phyloP scores from a whole-genome alignment of 2,113 vertebrate genomes.

The Tetrax tetrax region DNA sequence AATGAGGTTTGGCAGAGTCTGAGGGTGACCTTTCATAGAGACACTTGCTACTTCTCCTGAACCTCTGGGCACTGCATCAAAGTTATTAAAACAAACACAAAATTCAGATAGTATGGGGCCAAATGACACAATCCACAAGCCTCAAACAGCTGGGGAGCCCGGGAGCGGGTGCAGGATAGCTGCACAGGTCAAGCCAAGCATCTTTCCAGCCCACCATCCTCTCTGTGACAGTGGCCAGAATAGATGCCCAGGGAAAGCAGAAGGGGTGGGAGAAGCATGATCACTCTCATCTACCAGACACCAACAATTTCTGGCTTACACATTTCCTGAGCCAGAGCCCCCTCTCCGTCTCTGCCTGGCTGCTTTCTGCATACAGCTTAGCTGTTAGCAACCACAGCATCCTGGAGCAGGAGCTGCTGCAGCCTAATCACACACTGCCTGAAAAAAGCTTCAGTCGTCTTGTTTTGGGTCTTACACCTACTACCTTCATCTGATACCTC shows the following conservation, averaged over 20 bases:
- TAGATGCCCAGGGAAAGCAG: neutral
- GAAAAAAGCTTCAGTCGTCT: neutral
- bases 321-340: neutral
- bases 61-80: neutral
- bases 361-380: neutral
- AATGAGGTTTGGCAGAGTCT: neutral
- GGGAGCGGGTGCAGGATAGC: neutral
- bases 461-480: neutral
- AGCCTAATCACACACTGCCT: neutral
- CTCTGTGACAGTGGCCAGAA: neutral
- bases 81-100: neutral
- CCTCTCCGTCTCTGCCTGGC: neutral
- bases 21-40: neutral
- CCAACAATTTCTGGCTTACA: neutral
- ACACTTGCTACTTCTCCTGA: neutral
- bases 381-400: neutral
- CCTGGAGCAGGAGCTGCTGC: conserved; percentile 5
- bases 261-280: neutral
- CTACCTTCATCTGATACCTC: neutral
- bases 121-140: neutral
- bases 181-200: neutral
- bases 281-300: neutral
- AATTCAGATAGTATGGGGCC: neutral
- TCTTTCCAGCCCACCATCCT: neutral
- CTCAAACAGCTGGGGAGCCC: neutral